Conservation (phyloP, 2,888 invertebrate genomes). For the Antheraea assamensis region DNA sequence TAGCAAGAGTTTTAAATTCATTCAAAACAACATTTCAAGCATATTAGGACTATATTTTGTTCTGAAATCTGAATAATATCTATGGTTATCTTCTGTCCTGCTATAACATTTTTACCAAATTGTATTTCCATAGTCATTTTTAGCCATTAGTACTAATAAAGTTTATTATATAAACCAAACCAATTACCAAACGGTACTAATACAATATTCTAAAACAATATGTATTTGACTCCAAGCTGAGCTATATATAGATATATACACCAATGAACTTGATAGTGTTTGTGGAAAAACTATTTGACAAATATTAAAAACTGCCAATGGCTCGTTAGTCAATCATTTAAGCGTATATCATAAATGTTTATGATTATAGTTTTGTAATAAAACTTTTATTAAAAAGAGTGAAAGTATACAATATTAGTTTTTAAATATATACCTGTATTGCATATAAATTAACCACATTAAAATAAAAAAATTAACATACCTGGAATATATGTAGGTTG, state of each 20-base stretch:
- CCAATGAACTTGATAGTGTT: too few relatives aligned
- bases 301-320: too few relatives aligned
- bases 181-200: too few relatives aligned
- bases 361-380: neutral
- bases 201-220: too few relatives aligned
- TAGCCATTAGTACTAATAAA: too few relatives aligned
- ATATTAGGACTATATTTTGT: neutral
- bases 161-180: too few relatives aligned
- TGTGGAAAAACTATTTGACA: too few relatives aligned
- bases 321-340: too few relatives aligned
- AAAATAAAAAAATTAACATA: conserved; percentile 33
- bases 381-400: neutral
- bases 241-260: neutral
- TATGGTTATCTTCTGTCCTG: neutral
- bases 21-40: neutral
- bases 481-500: conserved; percentile 80
- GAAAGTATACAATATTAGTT: neutral
- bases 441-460: conserved; percentile 31
- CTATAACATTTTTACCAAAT: neutral
- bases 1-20: neutral
- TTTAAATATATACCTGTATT: neutral
- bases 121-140: neutral
- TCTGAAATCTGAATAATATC: neutral
- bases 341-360: too few relatives aligned
- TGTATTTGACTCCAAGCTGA: neutral